These are phyloP conservation scores for Calameuta pallipes DNA, from an alignment of 2,888 invertebrate species.

Conservation along the genomic window DNA sequence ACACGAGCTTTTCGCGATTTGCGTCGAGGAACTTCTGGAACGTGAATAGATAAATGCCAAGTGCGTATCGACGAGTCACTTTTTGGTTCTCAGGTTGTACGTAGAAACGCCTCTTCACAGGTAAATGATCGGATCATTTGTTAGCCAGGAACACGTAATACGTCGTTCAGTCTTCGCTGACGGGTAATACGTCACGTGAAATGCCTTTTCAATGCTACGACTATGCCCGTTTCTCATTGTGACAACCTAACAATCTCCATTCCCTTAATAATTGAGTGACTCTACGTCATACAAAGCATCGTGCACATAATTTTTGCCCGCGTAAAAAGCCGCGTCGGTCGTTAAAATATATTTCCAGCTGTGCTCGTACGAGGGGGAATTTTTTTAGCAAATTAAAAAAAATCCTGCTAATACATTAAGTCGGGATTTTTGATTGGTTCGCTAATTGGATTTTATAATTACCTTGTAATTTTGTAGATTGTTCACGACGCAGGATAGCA, in stretches of 20 bases:
- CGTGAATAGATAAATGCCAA: background rate
- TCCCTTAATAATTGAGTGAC: background rate
- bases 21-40: background rate
- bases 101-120: background rate
- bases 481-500: conserved; percentile 89
- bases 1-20: background rate
- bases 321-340: too few species aligned
- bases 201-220: background rate
- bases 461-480: conserved; percentile 89
- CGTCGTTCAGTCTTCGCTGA: background rate
- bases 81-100: background rate
- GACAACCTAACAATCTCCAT: background rate
- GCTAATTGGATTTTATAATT: conserved; percentile 41
- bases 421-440: background rate
- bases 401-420: background rate
- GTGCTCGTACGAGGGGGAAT: background rate
- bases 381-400: background rate
- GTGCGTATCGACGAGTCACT: background rate
- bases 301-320: background rate
- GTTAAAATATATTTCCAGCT: background rate
- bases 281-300: background rate
- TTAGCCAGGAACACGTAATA: background rate
- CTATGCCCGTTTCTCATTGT: background rate
- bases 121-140: background rate
- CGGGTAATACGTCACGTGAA: background rate